Percentiles rank a stretch among this genome's conserved stretches.
phyloP scores from a whole-genome alignment of 2,888 invertebrate species.

The Rhorus exstirpatorius region DNA sequence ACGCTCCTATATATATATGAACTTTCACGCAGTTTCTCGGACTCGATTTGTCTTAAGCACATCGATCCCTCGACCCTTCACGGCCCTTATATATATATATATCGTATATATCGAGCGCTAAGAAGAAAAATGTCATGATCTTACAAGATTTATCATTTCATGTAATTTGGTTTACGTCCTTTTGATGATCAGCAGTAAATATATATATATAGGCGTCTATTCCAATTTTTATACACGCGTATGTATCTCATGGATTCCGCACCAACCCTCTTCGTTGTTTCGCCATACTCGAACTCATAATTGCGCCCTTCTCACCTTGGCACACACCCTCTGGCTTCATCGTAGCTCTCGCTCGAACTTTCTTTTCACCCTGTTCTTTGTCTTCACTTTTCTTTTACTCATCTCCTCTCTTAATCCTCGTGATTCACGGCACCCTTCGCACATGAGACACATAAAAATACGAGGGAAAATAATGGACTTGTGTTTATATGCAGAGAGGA shows the following conservation, averaged over 20 bases:
- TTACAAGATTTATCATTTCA: not conserved
- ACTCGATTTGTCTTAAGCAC: no score
- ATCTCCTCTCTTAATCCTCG: slow-evolving; percentile 36
- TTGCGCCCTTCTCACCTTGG: not conserved
- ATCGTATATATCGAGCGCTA: not conserved
- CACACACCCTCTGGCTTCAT: not conserved
- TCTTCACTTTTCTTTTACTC: slow-evolving; percentile 3
- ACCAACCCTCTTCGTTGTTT: slow-evolving; percentile 40
- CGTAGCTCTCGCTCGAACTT: slow-evolving; percentile 29
- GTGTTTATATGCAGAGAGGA: not conserved
- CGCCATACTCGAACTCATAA: slow-evolving; percentile 17
- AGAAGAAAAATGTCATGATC: slow-evolving; percentile 5
- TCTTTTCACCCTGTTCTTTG: not conserved
- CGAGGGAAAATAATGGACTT: not conserved
- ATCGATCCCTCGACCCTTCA: no score
- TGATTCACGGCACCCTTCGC: slow-evolving; percentile 24
- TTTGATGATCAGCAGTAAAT: not conserved
- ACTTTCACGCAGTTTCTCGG: slow-evolving; percentile 1
- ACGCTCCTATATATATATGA: slow-evolving; percentile 12
- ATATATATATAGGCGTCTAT: slow-evolving; percentile 7
- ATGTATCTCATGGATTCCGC: no score
- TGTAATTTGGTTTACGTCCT: not conserved
- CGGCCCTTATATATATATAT: not conserved
- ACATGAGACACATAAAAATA: slow-evolving; percentile 14
- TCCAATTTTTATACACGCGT: slow-evolving; percentile 1